phyloP scores from a whole-genome alignment of 2,888 invertebrate species.

The Scotopteryx bipunctaria region DNA sequence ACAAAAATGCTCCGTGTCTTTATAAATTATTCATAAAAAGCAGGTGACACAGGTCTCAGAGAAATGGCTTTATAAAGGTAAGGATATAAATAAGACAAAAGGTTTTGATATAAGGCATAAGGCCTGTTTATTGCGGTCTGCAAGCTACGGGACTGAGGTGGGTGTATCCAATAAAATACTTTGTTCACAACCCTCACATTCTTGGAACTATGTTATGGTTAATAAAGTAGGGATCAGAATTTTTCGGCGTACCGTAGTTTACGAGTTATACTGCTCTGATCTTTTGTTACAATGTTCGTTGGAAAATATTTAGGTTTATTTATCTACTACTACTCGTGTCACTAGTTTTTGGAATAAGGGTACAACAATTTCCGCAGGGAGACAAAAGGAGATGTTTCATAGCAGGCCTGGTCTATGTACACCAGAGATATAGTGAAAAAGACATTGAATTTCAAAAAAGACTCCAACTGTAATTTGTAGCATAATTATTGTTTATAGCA shows the following conservation, averaged over 20 bases:
- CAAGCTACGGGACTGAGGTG: slow-evolving; percentile 41
- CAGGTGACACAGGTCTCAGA: slow-evolving; percentile 49
- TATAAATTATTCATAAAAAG: slow-evolving; percentile 56
- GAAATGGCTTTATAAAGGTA: slow-evolving; percentile 43
- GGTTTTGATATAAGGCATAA: slow-evolving; percentile 56
- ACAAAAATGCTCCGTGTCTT: slow-evolving; percentile 51
- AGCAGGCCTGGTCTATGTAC: no score
- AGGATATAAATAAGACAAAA: slow-evolving; percentile 46
- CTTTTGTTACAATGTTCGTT: slow-evolving; percentile 9
- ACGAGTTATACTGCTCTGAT: slow-evolving; percentile 23
- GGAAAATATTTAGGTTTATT: no score
- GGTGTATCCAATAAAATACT: slow-evolving; percentile 56
- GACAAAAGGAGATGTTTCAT: no score
- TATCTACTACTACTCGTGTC: no score
- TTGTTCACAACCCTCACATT: slow-evolving; percentile 48
- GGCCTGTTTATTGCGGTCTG: slow-evolving; percentile 57
- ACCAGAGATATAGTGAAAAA: no score
- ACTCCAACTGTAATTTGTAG: no score
- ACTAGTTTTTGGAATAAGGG: no score
- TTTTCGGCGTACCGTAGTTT: slow-evolving; percentile 35
- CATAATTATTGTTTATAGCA: no score
- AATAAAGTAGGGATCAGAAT: slow-evolving; percentile 46
- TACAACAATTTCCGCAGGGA: no score
- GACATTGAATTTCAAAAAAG: no score
- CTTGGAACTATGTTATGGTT: slow-evolving; percentile 50